Evolutionary conservation across 2,113 vertebrate species (phyloP), one percentile per base, ranked within the genome.

Genomic region (Catagonus wagneri): DNA sequence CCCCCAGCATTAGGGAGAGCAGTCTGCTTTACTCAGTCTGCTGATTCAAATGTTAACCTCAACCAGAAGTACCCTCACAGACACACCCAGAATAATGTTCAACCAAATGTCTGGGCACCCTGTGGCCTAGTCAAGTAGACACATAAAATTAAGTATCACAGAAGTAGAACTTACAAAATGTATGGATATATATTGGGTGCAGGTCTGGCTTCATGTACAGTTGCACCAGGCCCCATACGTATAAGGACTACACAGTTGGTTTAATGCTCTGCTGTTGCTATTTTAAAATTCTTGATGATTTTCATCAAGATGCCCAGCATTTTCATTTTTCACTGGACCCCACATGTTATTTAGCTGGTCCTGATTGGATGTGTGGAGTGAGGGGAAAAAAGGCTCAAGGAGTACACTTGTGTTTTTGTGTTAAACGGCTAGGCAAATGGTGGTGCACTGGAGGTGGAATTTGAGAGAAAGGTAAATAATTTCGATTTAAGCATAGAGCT

Each of bases 381-480:
- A 96, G 17, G 25, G 36, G 25, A 23, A 13, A 50, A 68, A 29
- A 81, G 34, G 29, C 7, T 81, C 32, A 58, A 83, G 16, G 3
- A 85, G 69, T 54, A 66, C 15, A 74, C 19, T 65, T 72, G 39
- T 15, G 1, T 80, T 80, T 83, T 89, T 60, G 54, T n/a, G 39
- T 89, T 84, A 58, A 94, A 72, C 4, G 16, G 58, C 10, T 58
- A 4, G n/a, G 29, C 34, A 3, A 44, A 16, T 65, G 27, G 29
- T 44, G 29, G 25, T 44, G 2, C n/a, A 50, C 9, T 90, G 3
- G 23, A 78, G 10, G 34, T 63, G n/a, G 10, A 95, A 68, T 58
- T 89, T 84, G 72, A 36, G 63, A 83, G 69, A 90, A 13, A 76
- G 90, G 27, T 68, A 20, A 95, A 76, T 44, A 76, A 79, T 87